phyloP scores from a whole-genome alignment of 2,888 invertebrate genomes.

The Acleris emargana region DNA sequence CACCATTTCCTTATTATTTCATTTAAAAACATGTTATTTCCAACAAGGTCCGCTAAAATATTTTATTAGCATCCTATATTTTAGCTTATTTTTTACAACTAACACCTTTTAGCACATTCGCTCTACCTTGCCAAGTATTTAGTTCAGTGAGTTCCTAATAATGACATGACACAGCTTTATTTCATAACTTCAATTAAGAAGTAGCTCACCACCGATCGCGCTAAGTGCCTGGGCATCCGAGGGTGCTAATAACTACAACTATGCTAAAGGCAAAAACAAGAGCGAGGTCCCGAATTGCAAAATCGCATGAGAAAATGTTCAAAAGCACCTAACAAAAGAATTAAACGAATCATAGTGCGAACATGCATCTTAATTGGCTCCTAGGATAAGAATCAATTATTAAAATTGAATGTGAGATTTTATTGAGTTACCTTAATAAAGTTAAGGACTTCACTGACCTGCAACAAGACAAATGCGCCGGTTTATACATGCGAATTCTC shows the following conservation, averaged over 20 bases:
- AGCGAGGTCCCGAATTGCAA: constrained; percentile 72
- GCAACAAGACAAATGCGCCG: constrained; percentile 21
- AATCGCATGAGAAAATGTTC: constrained; percentile 64
- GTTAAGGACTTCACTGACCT: constrained; percentile 37
- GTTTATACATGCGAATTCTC: neutral
- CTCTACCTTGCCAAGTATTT: neutral
- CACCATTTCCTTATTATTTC: too few species aligned
- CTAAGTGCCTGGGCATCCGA: constrained; percentile 41
- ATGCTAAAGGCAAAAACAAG: constrained; percentile 57
- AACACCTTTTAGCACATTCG: constrained; percentile 1
- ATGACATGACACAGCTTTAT: constrained; percentile 5
- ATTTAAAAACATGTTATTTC: too few species aligned
- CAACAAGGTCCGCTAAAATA: neutral
- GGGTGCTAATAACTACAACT: constrained; percentile 52
- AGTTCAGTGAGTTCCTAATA: constrained; percentile 3
- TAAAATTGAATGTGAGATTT: constrained; percentile 36
- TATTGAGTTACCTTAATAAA: constrained; percentile 34
- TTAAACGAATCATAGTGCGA: constrained; percentile 51
- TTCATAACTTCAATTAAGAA: constrained; percentile 34
- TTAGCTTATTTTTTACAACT: neutral
- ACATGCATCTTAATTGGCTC: constrained; percentile 30
- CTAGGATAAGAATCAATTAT: constrained; percentile 33
- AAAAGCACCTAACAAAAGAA: constrained; percentile 60
- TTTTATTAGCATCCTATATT: neutral
- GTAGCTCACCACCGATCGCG: constrained; percentile 28